Evolutionary conservation across 2,113 vertebrate genomes (phyloP).

Genomic region (Sylvilagus bachmani): DNA sequence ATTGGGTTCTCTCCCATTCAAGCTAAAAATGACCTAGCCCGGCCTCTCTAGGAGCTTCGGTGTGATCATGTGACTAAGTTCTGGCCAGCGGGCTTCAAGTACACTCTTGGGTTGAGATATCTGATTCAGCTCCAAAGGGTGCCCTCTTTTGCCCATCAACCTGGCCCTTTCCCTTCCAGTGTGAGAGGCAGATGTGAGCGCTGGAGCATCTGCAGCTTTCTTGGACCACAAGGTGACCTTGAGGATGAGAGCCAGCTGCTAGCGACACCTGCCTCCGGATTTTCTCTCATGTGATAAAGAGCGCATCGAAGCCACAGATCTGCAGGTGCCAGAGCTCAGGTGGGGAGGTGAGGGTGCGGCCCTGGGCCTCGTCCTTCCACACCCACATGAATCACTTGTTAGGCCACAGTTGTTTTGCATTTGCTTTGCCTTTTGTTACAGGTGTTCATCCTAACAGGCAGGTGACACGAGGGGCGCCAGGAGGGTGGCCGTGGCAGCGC

Average conservation of each 20-base stretch:
- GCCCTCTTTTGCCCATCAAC: not conserved
- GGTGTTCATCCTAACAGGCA: not conserved
- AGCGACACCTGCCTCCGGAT: not conserved
- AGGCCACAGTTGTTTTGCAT: not conserved
- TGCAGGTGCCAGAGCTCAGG: constrained; percentile 99
- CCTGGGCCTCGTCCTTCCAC: constrained; percentile 98
- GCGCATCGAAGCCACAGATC: constrained; percentile 98
- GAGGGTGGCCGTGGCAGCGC: not conserved
- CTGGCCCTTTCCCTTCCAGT: not conserved
- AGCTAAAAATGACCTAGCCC: not conserved
- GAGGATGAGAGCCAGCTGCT: not conserved
- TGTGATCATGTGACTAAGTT: not conserved
- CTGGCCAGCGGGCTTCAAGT: not conserved
- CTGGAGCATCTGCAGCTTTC: not conserved
- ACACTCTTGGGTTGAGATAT: not conserved
- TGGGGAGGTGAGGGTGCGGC: constrained; percentile 93
- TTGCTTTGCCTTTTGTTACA: not conserved
- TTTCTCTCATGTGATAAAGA: constrained; percentile 71
- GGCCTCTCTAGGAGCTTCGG: not conserved
- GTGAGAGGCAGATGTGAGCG: not conserved
- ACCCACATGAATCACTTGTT: constrained; percentile 96
- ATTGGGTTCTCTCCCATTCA: not conserved
- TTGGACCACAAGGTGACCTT: not conserved
- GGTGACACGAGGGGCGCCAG: not conserved
- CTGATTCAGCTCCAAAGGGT: not conserved